Evolutionary conservation across 2,113 vertebrate species (phyloP), one percentile per base, ranked within the genome.

Genomic region (Syngnathoides biaculeatus): DNA sequence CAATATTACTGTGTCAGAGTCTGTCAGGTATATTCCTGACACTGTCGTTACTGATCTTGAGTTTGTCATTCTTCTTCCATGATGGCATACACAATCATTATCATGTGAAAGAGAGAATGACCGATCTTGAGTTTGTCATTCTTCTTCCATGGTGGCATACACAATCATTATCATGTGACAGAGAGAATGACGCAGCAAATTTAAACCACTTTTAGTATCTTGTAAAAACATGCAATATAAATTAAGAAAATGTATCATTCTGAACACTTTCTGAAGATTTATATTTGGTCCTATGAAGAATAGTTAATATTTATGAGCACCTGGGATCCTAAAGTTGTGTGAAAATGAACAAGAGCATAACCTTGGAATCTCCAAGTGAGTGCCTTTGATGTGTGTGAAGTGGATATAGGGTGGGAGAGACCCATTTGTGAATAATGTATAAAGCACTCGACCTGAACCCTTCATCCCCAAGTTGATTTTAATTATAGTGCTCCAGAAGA

Each of bases 391-490:
- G 35, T 64, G 72, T 64, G 71, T 69, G 42, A 12, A 55, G 55
- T 42, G 2, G 53, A 76, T 71, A 75, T 71, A 15, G 20, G 64
- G 24, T 64, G 64, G 68, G 61, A 30, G 30, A 19, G 70, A 79
- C 58, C 10, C n/a, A 24, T 53, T 8, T 0, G 27, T 86, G 45
- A 79, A 82, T 84, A 67, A 76, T 77, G 68, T 52, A 80, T 81
- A 7, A 47, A 27, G 58, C 67, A 38, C 56, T 67, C 38, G 6
- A 58, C 72, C 74, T 72, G 74, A 79, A 79, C 74, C 59, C 35
- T 30, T 45, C 0, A 10, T 26, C 57, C 61, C 61, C 42, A n/a
- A 22, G 52, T 27, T 8, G 1, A 38, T 64, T 64, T 58, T 79
- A 75, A 79, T 76, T 76, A 52, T 58, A 38, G 62, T 30, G 45